phyloP scores from a whole-genome alignment of 2,888 invertebrate genomes.

The Incurvaria masculella region DNA sequence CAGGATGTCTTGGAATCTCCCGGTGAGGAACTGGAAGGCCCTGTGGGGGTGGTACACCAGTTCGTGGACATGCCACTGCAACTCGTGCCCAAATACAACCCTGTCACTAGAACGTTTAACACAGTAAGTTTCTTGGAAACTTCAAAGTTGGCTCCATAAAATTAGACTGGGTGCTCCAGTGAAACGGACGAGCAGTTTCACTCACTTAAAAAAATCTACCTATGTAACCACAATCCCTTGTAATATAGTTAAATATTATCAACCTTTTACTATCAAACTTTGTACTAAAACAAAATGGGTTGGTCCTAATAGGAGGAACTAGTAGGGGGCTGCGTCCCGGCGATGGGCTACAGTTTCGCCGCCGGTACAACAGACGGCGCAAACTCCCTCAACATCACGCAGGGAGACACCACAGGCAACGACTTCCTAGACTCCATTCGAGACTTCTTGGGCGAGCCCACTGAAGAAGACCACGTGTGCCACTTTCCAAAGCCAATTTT shows the following conservation, averaged over 20 bases:
- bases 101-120: constrained; percentile 29
- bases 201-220: too few relatives aligned
- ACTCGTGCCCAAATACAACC: constrained; percentile 39
- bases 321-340: constrained; percentile 69
- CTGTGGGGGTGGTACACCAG: constrained; percentile 66
- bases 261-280: too few relatives aligned
- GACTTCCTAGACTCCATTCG: constrained; percentile 67
- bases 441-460: constrained; percentile 59
- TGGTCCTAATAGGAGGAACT: constrained; percentile 30
- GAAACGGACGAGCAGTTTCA: too few relatives aligned
- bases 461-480: constrained; percentile 60
- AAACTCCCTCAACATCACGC: constrained; percentile 71
- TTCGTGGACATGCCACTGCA: constrained; percentile 71
- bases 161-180: too few relatives aligned
- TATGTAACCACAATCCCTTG: too few relatives aligned
- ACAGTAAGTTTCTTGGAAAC: constrained; percentile 37
- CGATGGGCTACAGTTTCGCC: constrained; percentile 83
- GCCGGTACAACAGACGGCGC: constrained; percentile 80
- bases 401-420: constrained; percentile 64
- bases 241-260: too few relatives aligned
- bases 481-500: constrained; percentile 80
- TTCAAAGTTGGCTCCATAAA: too few relatives aligned
- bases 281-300: too few relatives aligned
- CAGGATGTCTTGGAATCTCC: constrained; percentile 55
- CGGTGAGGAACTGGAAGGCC: constrained; percentile 59